A percentile compares a stretch with the other conserved stretches of the same genome.
Evolutionary conservation across 2,888 invertebrate species (phyloP).

Genomic region (Carabus problematicus): DNA sequence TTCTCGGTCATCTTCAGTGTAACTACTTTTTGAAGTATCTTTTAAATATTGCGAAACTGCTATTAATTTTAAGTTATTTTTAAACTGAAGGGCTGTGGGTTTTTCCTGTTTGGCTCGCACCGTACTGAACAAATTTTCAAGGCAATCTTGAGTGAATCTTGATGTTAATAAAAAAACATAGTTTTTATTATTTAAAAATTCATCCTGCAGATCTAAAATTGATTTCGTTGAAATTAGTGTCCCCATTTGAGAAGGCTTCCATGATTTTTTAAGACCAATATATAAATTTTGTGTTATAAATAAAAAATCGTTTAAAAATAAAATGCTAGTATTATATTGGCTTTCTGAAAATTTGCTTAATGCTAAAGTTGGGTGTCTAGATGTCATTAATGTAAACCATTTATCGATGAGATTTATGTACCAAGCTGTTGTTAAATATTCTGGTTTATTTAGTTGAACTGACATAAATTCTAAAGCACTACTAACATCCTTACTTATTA

Average conservation of each 20-base stretch:
- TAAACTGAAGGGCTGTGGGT: conserved; percentile 28
- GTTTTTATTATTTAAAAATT: conserved; percentile 43
- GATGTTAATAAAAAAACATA: conserved; percentile 46
- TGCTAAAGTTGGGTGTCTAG: conserved; percentile 44
- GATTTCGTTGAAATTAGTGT: conserved; percentile 45
- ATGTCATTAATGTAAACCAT: conserved; percentile 48
- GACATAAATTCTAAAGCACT: conserved; percentile 43
- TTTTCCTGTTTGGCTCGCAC: conserved; percentile 26
- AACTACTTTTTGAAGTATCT: conserved; percentile 35
- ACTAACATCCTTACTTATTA: conserved; percentile 44
- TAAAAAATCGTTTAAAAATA: conserved; percentile 44
- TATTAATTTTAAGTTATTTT: conserved; percentile 42
- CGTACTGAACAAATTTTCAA: conserved; percentile 44
- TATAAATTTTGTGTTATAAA: conserved; percentile 32
- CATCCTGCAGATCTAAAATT: conserved; percentile 43
- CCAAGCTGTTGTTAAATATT: conserved; percentile 48
- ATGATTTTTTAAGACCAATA: conserved; percentile 39
- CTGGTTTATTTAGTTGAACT: conserved; percentile 40
- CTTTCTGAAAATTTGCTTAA: conserved; percentile 45
- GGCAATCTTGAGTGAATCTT: conserved; percentile 46
- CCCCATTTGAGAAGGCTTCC: conserved; percentile 45
- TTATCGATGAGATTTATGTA: conserved; percentile 46
- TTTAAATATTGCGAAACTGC: conserved; percentile 40
- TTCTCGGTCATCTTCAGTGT: conserved; percentile 38
- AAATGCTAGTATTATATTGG: conserved; percentile 36